phyloP scores from a whole-genome alignment of 2,797 vertebrate genomes.

The Tapera naevia region DNA sequence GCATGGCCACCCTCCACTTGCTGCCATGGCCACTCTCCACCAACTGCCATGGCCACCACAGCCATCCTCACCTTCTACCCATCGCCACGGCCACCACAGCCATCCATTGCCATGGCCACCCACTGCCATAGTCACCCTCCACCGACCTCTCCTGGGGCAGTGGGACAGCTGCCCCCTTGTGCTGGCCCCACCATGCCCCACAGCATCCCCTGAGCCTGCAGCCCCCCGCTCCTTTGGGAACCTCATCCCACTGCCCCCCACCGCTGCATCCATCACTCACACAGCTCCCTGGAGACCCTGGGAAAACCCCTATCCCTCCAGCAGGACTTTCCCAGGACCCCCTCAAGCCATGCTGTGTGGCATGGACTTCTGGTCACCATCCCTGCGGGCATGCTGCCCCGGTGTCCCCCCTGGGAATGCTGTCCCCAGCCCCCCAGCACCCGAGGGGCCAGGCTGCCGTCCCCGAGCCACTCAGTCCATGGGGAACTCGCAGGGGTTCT shows the following conservation, averaged over 20 bases:
- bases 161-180: neutral
- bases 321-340: neutral
- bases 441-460: accelerated
- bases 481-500: constrained; percentile 87
- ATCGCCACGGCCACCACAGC: no score
- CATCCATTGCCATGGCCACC: neutral
- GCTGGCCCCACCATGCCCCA: neutral
- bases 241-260: neutral
- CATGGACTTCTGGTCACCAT: no score
- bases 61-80: no score
- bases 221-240: neutral
- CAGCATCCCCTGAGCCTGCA: neutral
- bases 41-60: no score
- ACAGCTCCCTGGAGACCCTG: neutral
- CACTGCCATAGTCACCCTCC: accelerated
- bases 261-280: neutral
- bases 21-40: no score
- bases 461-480: constrained; percentile 77
- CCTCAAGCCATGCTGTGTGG: neutral
- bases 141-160: accelerated
- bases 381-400: neutral
- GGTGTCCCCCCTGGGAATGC: neutral
- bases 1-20: no score
- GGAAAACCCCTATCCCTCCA: neutral
- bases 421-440: neutral